Percentiles rank a stretch among this genome's conserved stretches.
Conservation (phyloP, 2,113 vertebrate genomes). For the Psittacus erithacus region DNA sequence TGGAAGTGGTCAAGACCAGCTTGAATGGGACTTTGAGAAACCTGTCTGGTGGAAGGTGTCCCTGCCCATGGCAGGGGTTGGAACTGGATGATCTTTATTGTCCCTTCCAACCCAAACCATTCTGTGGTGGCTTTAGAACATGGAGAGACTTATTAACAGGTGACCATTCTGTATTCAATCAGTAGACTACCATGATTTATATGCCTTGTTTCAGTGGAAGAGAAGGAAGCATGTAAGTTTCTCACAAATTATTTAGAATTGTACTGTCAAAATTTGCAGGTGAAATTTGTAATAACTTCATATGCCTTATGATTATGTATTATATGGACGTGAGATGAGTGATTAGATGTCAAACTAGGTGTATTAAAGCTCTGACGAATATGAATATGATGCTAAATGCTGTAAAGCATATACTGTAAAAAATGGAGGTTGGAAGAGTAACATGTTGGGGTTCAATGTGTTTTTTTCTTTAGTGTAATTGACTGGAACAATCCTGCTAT, state of each 20-base stretch:
- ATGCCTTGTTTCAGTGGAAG: background rate
- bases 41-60: background rate
- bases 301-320: background rate
- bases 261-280: background rate
- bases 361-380: background rate
- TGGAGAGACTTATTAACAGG: background rate
- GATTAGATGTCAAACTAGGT: background rate
- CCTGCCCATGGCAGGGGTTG: background rate
- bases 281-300: background rate
- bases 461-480: slow-evolving; percentile 83
- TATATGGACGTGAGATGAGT: background rate
- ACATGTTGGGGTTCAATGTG: background rate
- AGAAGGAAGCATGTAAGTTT: background rate
- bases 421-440: background rate
- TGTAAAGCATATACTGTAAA: background rate
- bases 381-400: background rate
- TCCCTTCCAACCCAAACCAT: background rate
- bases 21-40: background rate
- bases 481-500: slow-evolving; percentile 98
- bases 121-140: background rate
- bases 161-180: background rate
- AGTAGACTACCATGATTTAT: accelerated
- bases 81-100: background rate
- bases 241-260: background rate
- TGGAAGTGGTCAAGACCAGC: background rate